Evolutionary conservation across 2,113 vertebrate genomes (phyloP), one percentile per base, ranked within the genome.

Genomic region (Pipa parva): DNA sequence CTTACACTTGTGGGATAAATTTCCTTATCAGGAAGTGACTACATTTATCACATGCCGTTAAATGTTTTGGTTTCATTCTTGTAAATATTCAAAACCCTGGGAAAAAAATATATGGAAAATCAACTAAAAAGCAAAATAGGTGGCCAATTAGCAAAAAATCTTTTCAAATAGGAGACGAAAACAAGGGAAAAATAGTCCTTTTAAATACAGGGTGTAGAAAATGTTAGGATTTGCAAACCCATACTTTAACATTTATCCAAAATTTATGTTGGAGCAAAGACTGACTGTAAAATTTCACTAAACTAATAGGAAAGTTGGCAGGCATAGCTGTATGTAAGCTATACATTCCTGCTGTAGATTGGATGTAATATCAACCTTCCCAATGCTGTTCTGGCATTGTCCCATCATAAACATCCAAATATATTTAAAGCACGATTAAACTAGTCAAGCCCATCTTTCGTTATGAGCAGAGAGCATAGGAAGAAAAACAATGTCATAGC

Each of bases 231-330:
- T 42, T 39, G 7, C 2, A 46, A 20, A 46, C 18, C 42, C 13
- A 22, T 25, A 29, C 25, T 15, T 27, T 48, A 61, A 46, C 26
- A 61, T 61, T 61, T 48, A 29, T 61, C 20, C 42, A 28, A 46
- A 48, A 61, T 48, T 10, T 28, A 3, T 28, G 45, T 31, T 48
- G 42, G 42, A 61, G 39, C 45, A 48, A 13, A 48, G n/a, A 13
- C 58, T 29, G 20, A 17, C 39, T 48, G n/a, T 48, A 61, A 29
- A 17, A 61, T 48, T 61, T 48, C 2, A 48, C 59, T 48, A 20
- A 48, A 46, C 46, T 28, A 29, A 61, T 48, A 61, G 42, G 26
- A 61, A 61, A 61, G 24, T 61, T 61, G 59, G 59, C 59, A 61
- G 26, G 18, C 2, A 26, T 46, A 10, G 3, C 37, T 48, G 9